Conservation (phyloP, 2,888 invertebrate species). For the Pyrgus malvae region DNA sequence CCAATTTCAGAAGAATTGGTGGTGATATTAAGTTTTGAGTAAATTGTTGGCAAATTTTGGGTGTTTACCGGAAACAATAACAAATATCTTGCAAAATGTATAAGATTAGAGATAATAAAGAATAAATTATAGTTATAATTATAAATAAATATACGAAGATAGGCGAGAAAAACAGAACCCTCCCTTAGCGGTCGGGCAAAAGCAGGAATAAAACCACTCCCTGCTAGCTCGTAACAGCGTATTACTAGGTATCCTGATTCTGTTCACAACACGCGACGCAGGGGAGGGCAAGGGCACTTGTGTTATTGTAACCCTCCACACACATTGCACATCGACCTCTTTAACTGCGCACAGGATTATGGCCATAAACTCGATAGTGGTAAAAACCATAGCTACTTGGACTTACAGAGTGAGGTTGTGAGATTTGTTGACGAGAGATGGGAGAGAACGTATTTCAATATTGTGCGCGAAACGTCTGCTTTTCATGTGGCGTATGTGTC, state of each 20-base stretch:
- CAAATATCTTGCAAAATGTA: no score
- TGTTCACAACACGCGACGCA: constrained; percentile 5
- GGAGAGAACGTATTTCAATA: neutral
- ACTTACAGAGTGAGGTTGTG: neutral
- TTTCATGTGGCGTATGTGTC: neutral
- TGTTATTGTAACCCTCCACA: constrained; percentile 16
- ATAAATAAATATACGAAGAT: no score
- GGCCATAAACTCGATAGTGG: neutral
- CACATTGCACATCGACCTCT: neutral
- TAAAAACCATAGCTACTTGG: neutral
- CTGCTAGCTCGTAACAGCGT: no score
- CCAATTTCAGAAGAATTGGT: no score
- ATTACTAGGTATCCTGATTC: constrained; percentile 8
- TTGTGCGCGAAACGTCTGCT: constrained; percentile 1
- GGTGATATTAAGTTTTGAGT: no score
- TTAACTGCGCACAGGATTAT: neutral
- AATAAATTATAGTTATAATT: no score
- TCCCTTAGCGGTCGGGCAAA: no score
- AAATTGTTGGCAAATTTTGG: no score
- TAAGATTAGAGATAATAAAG: no score
- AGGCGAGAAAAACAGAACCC: no score
- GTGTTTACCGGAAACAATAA: no score
- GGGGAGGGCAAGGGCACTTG: constrained; percentile 12
- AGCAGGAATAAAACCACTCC: no score
- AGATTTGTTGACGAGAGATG: neutral